These are phyloP conservation scores for Drosophila burlai DNA, from an alignment of 1,140 invertebrate species.

Conservation along the genomic window DNA sequence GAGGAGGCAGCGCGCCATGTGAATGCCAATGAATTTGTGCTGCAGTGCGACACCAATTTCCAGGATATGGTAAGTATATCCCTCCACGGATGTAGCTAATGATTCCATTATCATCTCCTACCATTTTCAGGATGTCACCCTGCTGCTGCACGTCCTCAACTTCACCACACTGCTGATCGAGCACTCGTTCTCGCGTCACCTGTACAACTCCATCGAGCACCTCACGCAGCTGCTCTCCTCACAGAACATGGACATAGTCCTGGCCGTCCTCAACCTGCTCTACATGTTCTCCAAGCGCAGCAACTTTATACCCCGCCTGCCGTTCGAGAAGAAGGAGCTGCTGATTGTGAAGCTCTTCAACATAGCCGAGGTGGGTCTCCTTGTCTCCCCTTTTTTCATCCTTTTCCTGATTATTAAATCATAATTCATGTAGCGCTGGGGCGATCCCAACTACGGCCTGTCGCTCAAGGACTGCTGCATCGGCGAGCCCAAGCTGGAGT, in stretches of 20 bases:
- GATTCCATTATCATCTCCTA: background rate
- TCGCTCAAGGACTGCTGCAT: constrained; percentile 81
- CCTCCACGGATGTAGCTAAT: background rate
- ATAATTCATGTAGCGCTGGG: constrained; percentile 56
- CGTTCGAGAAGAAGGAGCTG: constrained; percentile 90
- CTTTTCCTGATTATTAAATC: background rate
- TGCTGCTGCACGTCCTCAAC: constrained; percentile 92
- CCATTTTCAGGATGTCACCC: constrained; percentile 89
- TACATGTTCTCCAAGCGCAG: constrained; percentile 97
- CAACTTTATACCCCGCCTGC: constrained; percentile 94
- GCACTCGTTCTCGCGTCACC: constrained; percentile 95
- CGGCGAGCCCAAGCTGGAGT: constrained; percentile 77
- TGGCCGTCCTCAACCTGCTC: constrained; percentile 93
- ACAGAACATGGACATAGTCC: constrained; percentile 94
- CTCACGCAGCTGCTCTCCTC: constrained; percentile 93
- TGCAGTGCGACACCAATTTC: constrained; percentile 91
- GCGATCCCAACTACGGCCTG: constrained; percentile 78
- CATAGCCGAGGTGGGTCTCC: constrained; percentile 90
- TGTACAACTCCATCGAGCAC: constrained; percentile 97
- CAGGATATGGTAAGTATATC: constrained; percentile 87
- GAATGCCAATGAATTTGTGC: constrained; percentile 90
- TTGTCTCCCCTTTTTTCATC: too few species aligned
- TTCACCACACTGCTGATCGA: constrained; percentile 95
- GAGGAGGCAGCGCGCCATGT: constrained; percentile 90
- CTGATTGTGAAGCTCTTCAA: constrained; percentile 92